These are phyloP conservation scores for Peromyscus nudipes DNA, from an alignment of 2,797 vertebrate genomes.

Conservation along the genomic window DNA sequence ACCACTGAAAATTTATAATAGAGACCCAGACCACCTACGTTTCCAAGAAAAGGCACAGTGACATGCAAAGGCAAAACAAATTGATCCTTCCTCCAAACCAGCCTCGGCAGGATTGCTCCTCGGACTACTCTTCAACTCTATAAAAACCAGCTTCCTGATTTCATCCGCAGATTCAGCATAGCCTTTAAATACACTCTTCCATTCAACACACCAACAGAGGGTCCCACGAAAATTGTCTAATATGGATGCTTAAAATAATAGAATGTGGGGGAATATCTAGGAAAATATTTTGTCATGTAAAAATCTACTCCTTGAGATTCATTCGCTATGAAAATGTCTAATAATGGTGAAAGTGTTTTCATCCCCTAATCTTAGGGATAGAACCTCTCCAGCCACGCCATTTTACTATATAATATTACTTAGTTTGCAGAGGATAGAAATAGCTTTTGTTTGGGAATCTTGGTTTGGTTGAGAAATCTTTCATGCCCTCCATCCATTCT, in stretches of 20 bases:
- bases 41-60: background rate
- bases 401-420: background rate
- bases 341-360: background rate
- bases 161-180: background rate
- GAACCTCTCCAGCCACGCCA: background rate
- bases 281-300: background rate
- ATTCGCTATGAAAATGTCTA: background rate
- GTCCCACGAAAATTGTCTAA: background rate
- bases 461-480: background rate
- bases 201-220: background rate
- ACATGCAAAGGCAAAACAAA: background rate
- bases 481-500: background rate
- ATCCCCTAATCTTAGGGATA: background rate
- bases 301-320: background rate
- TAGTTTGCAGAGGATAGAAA: background rate
- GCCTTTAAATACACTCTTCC: background rate
- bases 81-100: background rate
- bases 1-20: rapidly evolving
- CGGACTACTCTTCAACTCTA: background rate
- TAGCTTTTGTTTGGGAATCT: background rate
- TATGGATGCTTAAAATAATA: background rate
- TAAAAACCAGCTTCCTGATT: background rate
- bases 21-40: too few relatives aligned
- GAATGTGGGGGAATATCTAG: background rate
- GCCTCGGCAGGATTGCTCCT: background rate